phyloP scores from a whole-genome alignment of 1,140 invertebrate species.

The Bombus ignitus region DNA sequence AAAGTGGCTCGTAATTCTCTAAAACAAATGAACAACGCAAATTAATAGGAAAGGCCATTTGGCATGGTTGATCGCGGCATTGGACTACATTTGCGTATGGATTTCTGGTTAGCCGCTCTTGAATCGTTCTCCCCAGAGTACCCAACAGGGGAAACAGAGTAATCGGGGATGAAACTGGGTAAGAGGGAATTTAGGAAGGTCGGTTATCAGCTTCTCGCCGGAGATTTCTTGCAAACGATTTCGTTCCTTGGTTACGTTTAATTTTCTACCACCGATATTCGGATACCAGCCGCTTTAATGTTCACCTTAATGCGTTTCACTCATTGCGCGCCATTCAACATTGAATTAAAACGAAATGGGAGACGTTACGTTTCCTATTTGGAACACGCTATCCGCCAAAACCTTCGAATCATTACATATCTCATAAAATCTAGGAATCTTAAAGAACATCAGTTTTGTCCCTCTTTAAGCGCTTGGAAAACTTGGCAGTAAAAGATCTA shows the following conservation, averaged over 20 bases:
- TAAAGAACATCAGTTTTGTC: no score
- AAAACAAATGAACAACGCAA: no score
- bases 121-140: not conserved
- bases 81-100: not conserved
- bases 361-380: no score
- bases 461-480: no score
- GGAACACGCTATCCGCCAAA: no score
- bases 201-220: conserved; percentile 25
- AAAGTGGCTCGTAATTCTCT: not conserved
- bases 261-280: conserved; percentile 26
- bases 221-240: conserved; percentile 33
- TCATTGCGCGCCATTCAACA: not conserved
- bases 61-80: not conserved
- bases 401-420: no score
- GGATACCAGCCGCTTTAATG: conserved; percentile 7
- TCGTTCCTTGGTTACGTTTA: conserved; percentile 12
- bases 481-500: no score
- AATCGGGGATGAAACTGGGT: conserved; percentile 17
- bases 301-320: conserved; percentile 12
- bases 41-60: not conserved
- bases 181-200: not conserved
- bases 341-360: not conserved
- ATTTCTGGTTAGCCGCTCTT: no score
- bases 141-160: not conserved
- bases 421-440: no score